Conservation (phyloP, 2,888 invertebrate genomes). For the Lycia hirtaria region DNA sequence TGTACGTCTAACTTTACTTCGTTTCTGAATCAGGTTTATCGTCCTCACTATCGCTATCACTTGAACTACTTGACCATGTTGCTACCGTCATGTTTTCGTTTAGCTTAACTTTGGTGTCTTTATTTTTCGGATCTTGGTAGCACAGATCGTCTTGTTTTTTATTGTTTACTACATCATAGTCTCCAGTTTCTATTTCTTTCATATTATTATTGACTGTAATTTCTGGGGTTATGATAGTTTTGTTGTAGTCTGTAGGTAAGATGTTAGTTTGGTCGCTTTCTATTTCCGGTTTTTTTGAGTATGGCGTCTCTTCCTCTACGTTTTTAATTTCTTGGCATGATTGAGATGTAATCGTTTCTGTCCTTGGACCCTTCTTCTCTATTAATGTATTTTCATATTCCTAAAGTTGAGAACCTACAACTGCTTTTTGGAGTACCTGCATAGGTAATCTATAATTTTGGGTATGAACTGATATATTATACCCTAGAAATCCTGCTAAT, state of each 20-base stretch:
- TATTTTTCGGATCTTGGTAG: not conserved
- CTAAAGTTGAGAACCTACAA: conserved; percentile 8
- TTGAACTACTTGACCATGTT: not conserved
- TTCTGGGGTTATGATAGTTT: not conserved
- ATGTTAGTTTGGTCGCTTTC: not conserved
- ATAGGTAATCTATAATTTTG: conserved; percentile 21
- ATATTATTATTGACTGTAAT: not conserved
- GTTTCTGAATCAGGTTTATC: not conserved
- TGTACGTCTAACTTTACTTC: not conserved
- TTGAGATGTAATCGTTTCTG: conserved; percentile 10
- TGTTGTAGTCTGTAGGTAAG: not conserved
- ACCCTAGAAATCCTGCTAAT: conserved; percentile 22
- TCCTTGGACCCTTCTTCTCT: conserved; percentile 9
- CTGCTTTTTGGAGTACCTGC: conserved; percentile 13
- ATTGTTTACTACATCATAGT: not conserved
- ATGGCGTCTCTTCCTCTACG: conserved; percentile 2
- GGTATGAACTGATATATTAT: conserved; percentile 16
- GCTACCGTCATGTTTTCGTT: not conserved
- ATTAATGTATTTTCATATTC: conserved; percentile 10
- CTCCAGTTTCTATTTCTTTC: not conserved
- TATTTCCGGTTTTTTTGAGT: not conserved
- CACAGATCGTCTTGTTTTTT: not conserved
- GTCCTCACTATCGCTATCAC: not conserved
- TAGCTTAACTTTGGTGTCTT: not conserved
- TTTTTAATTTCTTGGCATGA: conserved; percentile 6